Base-by-base conservation (phyloP, 2,888 invertebrate genomes). In the Branchipolynoe longqiensis region DNA sequence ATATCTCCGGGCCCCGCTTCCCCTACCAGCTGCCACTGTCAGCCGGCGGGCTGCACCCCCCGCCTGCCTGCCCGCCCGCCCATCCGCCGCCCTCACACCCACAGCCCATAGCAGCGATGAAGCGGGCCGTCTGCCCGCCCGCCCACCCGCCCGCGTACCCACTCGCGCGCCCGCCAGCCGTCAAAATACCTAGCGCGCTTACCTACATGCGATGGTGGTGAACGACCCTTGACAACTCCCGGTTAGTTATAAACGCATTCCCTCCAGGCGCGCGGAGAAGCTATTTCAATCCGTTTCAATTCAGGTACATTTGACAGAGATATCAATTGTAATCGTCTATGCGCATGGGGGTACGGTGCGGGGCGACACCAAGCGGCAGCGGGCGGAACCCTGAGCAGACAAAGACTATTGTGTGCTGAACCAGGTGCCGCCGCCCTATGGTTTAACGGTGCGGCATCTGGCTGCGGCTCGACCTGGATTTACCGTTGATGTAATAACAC, bases 361-460 rank as follows among this genome's bases (percentile, higher is more conserved):
- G n/a, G n/a, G n/a, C n/a, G n/a, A n/a, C n/a, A n/a, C n/a, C n/a
- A n/a, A n/a, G n/a, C n/a, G n/a, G n/a, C n/a, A n/a, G n/a, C n/a
- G n/a, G n/a, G n/a, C n/a, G 54, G 25, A 25, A 41, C 78, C 78
- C 54, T 22, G 48, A 78, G 78, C 48, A 78, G 78, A 78, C 78
- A 78, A 78, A 78, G 78, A 22, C 78, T 54, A 78, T 78, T 78
- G 78, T 78, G 78, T 78, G 78, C 41, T 41, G 48, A 48, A 14
- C 78, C 78, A 78, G 78, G 78, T 78, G 78, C 78, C 48, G 48
- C 78, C 41, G 36, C 38, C 6, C 36, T 36, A 4, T 41, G 28
- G 62, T 28, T 22, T 62, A 62, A 25, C 28, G 40, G 31, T 12
- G 38, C 6, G n/a, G 78, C 78, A 78, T 78, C 78, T 78, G 78